Evolutionary conservation across 1,140 invertebrate genomes (phyloP).

Genomic region (Cheumatopsyche charites): DNA sequence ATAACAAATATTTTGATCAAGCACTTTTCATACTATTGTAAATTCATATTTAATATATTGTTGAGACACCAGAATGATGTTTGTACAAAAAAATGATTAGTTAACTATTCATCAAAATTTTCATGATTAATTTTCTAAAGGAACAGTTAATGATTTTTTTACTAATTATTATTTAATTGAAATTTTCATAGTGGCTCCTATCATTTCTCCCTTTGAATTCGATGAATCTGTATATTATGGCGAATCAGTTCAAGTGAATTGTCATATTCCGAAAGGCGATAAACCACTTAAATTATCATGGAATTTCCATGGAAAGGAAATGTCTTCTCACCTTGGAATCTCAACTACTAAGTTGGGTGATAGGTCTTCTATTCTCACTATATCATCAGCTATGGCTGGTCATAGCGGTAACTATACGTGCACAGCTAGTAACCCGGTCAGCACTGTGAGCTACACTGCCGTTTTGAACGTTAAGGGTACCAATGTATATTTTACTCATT

Average conservation of each 20-base stretch:
- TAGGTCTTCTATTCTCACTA: constrained; percentile 75
- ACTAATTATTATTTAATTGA: constrained; percentile 13
- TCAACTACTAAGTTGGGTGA: constrained; percentile 69
- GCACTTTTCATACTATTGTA: too few species aligned
- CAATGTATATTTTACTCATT: neutral
- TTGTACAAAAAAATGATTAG: too few species aligned
- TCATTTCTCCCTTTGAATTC: constrained; percentile 68
- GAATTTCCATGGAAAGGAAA: constrained; percentile 63
- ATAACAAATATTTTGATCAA: too few species aligned
- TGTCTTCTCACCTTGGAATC: constrained; percentile 61
- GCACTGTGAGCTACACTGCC: constrained; percentile 68
- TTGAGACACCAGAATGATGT: too few species aligned
- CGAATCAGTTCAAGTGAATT: constrained; percentile 72
- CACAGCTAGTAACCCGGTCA: constrained; percentile 73
- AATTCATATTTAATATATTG: too few species aligned
- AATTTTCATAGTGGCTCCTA: constrained; percentile 63
- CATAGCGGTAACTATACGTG: constrained; percentile 84
- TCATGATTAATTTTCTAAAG: too few species aligned
- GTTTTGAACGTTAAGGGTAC: constrained; percentile 75
- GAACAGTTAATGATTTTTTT: too few species aligned
- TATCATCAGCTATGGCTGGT: constrained; percentile 74
- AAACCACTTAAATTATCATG: constrained; percentile 69
- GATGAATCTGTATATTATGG: constrained; percentile 72
- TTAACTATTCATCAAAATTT: too few species aligned
- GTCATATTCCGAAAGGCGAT: constrained; percentile 72